Base-by-base conservation (phyloP, 2,113 vertebrate species). In the Rhinichthys klamathensis region DNA sequence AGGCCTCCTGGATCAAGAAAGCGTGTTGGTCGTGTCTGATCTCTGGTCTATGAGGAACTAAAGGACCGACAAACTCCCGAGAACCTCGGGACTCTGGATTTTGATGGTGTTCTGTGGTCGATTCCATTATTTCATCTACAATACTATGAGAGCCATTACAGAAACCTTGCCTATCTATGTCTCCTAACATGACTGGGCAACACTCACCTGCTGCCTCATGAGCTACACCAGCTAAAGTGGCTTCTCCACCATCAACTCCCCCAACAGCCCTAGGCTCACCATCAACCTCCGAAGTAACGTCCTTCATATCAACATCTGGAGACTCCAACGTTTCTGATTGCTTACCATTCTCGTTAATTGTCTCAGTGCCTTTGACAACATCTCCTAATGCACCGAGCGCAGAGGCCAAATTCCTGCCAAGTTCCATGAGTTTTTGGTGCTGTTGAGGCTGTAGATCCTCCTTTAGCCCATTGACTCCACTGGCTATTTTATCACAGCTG, bases 391-490 rank as follows among this genome's bases (percentile, higher is more conserved):
- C 96, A 90, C 95, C 96, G 82, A 97, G 90, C 85, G 96, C 96
- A 90, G 95, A 95, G 83, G 94, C 96, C 92, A 97, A 94, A 91
- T 94, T 97, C 90, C 95, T 95, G 23, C 96, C 96, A 65, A 96
- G 74, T 92, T 97, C 96, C 85, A 96, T 95, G 86, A 96, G 96
- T 84, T 96, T 96, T 91, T 96, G 95, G 92, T 96, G 96, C 89
- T 96, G 95, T 74, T 95, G 95, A 86, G 94, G 90, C 94, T 94
- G 60, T 96, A 97, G 95, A 88, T 97, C 96, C 91, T 97, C 97
- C 80, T 96, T 95, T 80, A 97, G 93, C 80, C 96, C 95, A 54
- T 96, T 93, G 82, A 98, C 94, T 63, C 96, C 96, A 88, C 96
- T 96, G 63, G 93, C 63, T 85, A 96, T 96, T 88, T 94, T 92